Evolutionary conservation across 1,140 invertebrate genomes (phyloP).

Genomic region (Campoletis sonorensis): DNA sequence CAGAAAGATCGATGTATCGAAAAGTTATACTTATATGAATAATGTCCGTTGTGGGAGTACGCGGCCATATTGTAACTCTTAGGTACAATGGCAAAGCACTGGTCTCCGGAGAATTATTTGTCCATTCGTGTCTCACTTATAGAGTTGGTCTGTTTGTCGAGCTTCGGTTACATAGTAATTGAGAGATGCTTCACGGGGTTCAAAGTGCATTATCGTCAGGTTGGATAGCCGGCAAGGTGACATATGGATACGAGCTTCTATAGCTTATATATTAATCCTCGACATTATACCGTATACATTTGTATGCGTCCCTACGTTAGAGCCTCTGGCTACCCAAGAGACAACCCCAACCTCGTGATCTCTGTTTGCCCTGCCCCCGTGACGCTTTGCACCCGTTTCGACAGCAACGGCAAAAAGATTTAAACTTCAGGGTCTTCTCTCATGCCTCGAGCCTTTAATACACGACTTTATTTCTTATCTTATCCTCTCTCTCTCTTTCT

Average conservation of each 20-base stretch:
- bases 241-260: conserved; percentile 3
- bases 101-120: background rate
- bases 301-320: background rate
- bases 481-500: background rate
- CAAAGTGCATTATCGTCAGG: conserved; percentile 37
- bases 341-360: conserved; percentile 16
- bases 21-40: too few relatives aligned
- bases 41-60: too few relatives aligned
- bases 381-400: conserved; percentile 28
- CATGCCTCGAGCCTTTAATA: background rate
- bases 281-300: conserved; percentile 32
- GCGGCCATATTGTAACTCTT: too few relatives aligned
- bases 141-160: background rate
- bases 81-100: too few relatives aligned
- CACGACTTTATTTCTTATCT: conserved; percentile 1
- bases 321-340: background rate
- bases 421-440: conserved; percentile 33
- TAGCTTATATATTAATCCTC: conserved; percentile 38
- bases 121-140: background rate
- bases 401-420: conserved; percentile 27
- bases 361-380: conserved; percentile 28
- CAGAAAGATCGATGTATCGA: too few relatives aligned
- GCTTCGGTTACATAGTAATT: conserved; percentile 23
- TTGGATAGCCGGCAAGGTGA: background rate
- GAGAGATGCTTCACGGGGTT: conserved; percentile 26